A percentile compares a stretch with the other conserved stretches of the same genome.
phyloP scores from a whole-genome alignment of 2,797 vertebrate genomes.

The Phoeniculus purpureus region DNA sequence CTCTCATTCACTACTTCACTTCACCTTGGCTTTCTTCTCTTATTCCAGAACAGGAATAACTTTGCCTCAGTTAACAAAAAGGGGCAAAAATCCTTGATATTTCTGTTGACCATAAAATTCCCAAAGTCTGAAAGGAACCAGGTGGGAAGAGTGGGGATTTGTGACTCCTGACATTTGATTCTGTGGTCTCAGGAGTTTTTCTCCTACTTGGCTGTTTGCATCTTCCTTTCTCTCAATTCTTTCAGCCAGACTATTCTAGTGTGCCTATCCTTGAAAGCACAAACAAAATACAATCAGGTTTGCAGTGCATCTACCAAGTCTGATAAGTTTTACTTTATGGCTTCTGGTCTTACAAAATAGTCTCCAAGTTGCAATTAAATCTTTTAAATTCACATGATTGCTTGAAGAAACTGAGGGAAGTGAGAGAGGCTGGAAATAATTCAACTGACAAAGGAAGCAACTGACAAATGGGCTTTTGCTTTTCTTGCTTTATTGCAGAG shows the following conservation, averaged over 20 bases:
- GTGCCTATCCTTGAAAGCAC: not conserved
- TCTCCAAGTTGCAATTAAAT: conserved; percentile 3
- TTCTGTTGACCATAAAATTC: not conserved
- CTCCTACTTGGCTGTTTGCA: not conserved
- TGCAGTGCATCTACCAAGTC: not conserved
- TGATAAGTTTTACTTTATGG: conserved; percentile 2
- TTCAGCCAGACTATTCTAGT: not conserved
- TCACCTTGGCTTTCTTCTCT: not conserved
- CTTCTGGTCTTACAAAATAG: not conserved
- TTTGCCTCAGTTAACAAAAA: not conserved
- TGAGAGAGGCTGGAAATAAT: not conserved
- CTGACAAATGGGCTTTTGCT: not conserved
- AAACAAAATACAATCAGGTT: not conserved
- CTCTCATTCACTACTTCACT: not conserved
- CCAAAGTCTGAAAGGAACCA: not conserved
- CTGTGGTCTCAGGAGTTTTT: not conserved
- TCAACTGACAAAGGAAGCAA: not conserved
- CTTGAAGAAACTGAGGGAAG: not conserved
- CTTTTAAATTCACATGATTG: not conserved
- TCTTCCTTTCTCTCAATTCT: not conserved
- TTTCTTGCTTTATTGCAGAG: not conserved
- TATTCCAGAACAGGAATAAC: not conserved
- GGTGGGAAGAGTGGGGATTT: not conserved
- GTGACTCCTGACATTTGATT: not conserved
- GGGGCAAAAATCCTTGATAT: not conserved